These are phyloP conservation scores for Sebastiscus tertius DNA, from an alignment of 2,797 vertebrate genomes.

Conservation along the genomic window DNA sequence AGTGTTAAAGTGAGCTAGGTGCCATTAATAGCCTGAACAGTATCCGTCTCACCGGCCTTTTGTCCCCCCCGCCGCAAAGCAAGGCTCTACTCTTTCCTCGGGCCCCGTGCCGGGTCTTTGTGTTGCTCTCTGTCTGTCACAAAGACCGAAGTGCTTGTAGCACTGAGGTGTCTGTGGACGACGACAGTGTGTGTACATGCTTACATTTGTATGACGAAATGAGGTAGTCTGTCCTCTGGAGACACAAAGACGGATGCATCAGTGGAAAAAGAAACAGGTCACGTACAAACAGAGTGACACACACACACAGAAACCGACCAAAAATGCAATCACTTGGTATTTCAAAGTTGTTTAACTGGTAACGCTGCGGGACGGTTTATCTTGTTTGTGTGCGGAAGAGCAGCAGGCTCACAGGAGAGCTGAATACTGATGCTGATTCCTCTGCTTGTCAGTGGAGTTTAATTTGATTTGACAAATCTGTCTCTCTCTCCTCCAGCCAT, in stretches of 20 bases:
- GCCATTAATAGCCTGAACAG: slow-evolving; percentile 62
- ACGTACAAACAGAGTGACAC: not conserved
- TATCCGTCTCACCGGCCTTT: slow-evolving; percentile 46
- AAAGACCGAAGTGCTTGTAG: slow-evolving; percentile 12
- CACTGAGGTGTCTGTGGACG: not conserved
- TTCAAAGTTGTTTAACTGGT: slow-evolving; percentile 33
- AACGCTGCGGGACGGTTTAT: not conserved
- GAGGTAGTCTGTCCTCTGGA: slow-evolving; percentile 9
- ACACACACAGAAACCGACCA: not conserved
- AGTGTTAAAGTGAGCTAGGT: slow-evolving; percentile 32
- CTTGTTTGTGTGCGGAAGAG: slow-evolving; percentile 15
- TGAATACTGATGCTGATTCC: slow-evolving; percentile 14
- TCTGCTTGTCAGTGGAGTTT: slow-evolving; percentile 32
- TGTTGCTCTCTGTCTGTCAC: slow-evolving; percentile 29
- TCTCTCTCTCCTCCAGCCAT: slow-evolving; percentile 13
- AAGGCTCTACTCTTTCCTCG: slow-evolving; percentile 54
- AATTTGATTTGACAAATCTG: slow-evolving; percentile 57
- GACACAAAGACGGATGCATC: slow-evolving; percentile 40
- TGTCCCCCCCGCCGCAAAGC: slow-evolving; percentile 46
- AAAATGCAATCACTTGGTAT: not conserved
- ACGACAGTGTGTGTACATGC: not conserved
- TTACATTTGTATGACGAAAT: slow-evolving; percentile 1
- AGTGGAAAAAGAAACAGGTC: not conserved
- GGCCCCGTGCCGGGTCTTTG: slow-evolving; percentile 46
- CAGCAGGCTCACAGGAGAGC: not conserved